Evolutionary conservation across 2,113 vertebrate genomes (phyloP).

Genomic region (Passer montanus): DNA sequence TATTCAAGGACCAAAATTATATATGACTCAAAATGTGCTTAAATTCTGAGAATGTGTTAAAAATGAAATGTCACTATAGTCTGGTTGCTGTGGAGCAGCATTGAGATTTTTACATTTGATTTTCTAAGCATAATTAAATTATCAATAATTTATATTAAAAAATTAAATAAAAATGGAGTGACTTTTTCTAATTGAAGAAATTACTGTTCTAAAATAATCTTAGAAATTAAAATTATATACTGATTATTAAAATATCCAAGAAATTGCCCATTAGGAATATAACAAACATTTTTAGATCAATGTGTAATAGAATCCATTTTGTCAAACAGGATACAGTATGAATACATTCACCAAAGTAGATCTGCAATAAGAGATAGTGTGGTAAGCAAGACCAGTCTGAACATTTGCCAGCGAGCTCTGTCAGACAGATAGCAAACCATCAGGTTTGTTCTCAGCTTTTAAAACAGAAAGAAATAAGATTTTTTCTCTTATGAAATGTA

Average conservation of each 20-base stretch:
- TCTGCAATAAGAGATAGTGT: background rate
- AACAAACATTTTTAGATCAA: background rate
- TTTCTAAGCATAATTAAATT: background rate
- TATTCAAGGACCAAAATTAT: background rate
- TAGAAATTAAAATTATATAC: background rate
- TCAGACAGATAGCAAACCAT: background rate
- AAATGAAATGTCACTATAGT: background rate
- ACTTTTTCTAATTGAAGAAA: background rate
- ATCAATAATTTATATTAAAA: background rate
- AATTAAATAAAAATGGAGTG: background rate
- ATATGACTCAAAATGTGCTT: background rate
- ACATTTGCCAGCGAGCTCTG: background rate
- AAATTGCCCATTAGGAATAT: background rate
- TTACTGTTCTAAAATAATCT: background rate
- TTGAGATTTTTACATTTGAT: background rate
- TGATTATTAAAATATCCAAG: background rate
- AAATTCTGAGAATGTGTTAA: background rate
- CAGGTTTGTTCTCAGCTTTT: background rate
- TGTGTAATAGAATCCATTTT: background rate
- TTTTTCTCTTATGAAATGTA: background rate
- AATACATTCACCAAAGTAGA: background rate
- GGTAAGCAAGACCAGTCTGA: background rate
- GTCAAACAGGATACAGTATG: background rate
- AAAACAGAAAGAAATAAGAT: background rate
- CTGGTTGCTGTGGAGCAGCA: background rate